Evolutionary conservation across 2,113 vertebrate species (phyloP).

Genomic region (Lamprologus sp.): DNA sequence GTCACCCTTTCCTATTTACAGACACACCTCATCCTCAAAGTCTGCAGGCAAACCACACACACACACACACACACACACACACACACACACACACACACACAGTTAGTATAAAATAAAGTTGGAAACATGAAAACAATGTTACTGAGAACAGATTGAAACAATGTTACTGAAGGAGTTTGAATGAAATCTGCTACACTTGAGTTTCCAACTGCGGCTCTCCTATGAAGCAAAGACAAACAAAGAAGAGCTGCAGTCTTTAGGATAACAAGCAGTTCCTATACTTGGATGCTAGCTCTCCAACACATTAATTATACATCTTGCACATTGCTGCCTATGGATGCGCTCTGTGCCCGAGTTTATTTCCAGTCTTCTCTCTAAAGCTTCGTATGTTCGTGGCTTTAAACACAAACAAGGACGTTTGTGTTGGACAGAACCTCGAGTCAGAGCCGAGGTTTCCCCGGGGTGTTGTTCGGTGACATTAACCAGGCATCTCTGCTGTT

Average conservation of each 20-base stretch:
- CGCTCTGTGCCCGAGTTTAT: neutral
- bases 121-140: neutral
- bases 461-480: neutral
- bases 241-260: neutral
- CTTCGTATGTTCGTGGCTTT: neutral
- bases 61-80: neutral
- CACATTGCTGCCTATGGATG: neutral
- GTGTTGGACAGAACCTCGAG: neutral
- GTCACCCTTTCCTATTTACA: neutral
- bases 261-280: neutral
- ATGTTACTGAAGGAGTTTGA: neutral
- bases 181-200: neutral
- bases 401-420: neutral
- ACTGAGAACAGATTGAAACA: neutral
- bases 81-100: neutral
- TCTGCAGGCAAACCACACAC: neutral
- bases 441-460: neutral
- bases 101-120: neutral
- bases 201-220: neutral
- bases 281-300: conserved; percentile 17
- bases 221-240: conserved; percentile 1
- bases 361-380: neutral
- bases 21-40: neutral
- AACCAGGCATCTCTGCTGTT: neutral
- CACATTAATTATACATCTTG: conserved; percentile 16